phyloP scores from a whole-genome alignment of 2,113 vertebrate species.

The Chitala chitala region DNA sequence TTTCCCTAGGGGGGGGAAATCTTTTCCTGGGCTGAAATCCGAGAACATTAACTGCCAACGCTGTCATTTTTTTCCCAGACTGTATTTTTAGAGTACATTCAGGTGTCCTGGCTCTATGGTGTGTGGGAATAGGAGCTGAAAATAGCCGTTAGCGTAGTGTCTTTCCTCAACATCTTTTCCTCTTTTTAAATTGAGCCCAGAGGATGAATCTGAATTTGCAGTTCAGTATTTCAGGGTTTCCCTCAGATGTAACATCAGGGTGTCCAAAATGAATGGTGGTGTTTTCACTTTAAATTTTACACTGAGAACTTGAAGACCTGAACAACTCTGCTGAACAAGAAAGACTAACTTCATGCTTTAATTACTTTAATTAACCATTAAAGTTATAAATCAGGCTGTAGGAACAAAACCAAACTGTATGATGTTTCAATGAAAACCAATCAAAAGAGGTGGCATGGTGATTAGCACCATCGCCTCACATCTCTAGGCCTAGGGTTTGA shows the following conservation, averaged over 20 bases:
- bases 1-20: background rate
- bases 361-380: no score
- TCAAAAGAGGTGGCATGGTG: no score
- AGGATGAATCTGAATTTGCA: slow-evolving; percentile 32
- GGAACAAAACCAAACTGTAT: no score
- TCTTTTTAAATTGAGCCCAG: slow-evolving; percentile 10
- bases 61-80: slow-evolving; percentile 28
- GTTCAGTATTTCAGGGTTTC: no score
- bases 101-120: slow-evolving; percentile 29
- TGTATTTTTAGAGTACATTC: slow-evolving; percentile 47
- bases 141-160: background rate
- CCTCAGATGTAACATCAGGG: slow-evolving; percentile 23
- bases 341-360: no score
- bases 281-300: no score
- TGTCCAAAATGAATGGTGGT: slow-evolving; percentile 6
- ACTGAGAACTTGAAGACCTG: background rate
- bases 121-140: slow-evolving; percentile 26
- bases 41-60: slow-evolving; percentile 25
- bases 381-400: no score
- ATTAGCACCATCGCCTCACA: no score
- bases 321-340: no score
- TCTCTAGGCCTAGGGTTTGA: no score
- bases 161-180: background rate
- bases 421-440: no score
- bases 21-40: slow-evolving; percentile 32